Percentiles rank a stretch among this genome's conserved stretches.
Conservation (phyloP, 2,888 invertebrate genomes). For the Drosophila macrospina region DNA sequence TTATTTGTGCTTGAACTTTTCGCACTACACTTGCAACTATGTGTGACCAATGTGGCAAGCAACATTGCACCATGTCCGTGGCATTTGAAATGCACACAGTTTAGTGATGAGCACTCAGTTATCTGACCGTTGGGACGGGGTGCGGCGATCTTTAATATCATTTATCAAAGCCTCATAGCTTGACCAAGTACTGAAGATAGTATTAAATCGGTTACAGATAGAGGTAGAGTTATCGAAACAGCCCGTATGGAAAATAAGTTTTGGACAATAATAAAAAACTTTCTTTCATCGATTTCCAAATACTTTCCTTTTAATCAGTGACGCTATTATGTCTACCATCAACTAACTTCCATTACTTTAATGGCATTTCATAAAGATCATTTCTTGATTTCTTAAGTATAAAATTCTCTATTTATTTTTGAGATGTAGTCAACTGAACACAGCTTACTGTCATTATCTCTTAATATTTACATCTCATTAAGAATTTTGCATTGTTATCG, state of each 20-base stretch:
- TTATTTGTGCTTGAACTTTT: constrained; percentile 33
- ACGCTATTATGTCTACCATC: too few relatives aligned
- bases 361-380: too few relatives aligned
- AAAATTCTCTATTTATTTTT: too few relatives aligned
- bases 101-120: constrained; percentile 59
- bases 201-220: not conserved
- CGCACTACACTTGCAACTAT: constrained; percentile 37
- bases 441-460: not conserved
- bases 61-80: constrained; percentile 39
- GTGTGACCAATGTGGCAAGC: constrained; percentile 67
- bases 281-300: not conserved
- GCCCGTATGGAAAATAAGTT: too few relatives aligned
- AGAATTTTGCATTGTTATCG: constrained; percentile 18
- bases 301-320: not conserved
- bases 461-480: constrained; percentile 14
- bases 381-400: too few relatives aligned
- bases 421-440: too few relatives aligned
- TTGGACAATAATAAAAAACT: too few relatives aligned
- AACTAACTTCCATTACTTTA: too few relatives aligned
- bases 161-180: constrained; percentile 10
- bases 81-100: constrained; percentile 37
- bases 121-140: constrained; percentile 31
- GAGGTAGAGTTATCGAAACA: too few relatives aligned
- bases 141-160: not conserved
- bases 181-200: not conserved